Percentiles rank a stretch among this genome's conserved stretches.
phyloP scores from a whole-genome alignment of 2,888 invertebrate genomes.

The Gortyna flavago region DNA sequence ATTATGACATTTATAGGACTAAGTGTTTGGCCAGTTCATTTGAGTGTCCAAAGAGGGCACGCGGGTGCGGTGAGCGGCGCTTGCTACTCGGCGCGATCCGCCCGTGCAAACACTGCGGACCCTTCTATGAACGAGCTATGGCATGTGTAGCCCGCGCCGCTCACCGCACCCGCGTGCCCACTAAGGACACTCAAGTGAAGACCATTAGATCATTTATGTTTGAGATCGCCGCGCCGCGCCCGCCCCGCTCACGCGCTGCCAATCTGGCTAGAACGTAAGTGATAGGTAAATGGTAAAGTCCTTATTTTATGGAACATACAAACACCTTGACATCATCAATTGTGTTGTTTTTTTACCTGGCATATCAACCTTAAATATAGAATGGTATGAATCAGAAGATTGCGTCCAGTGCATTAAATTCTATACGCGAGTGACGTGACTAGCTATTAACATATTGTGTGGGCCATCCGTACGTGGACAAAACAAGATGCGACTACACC shows the following conservation, averaged over 20 bases:
- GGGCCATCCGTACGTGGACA: constrained; percentile 49
- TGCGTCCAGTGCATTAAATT: constrained; percentile 46
- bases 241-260: no score
- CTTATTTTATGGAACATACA: background rate
- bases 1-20: background rate
- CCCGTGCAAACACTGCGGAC: no score
- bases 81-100: no score
- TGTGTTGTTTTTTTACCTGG: constrained; percentile 17
- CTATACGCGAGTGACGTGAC: constrained; percentile 31
- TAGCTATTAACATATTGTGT: constrained; percentile 56
- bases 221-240: no score
- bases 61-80: no score
- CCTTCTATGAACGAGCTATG: no score
- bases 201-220: no score
- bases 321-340: background rate
- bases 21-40: background rate
- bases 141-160: no score
- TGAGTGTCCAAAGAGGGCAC: no score
- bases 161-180: no score
- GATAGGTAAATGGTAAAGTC: background rate
- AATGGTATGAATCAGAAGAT: constrained; percentile 40
- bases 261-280: background rate
- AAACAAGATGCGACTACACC: constrained; percentile 69
- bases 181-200: no score
- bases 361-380: constrained; percentile 29